Evolutionary conservation across 2,888 invertebrate species (phyloP).

Genomic region (Rotaria socialis): DNA sequence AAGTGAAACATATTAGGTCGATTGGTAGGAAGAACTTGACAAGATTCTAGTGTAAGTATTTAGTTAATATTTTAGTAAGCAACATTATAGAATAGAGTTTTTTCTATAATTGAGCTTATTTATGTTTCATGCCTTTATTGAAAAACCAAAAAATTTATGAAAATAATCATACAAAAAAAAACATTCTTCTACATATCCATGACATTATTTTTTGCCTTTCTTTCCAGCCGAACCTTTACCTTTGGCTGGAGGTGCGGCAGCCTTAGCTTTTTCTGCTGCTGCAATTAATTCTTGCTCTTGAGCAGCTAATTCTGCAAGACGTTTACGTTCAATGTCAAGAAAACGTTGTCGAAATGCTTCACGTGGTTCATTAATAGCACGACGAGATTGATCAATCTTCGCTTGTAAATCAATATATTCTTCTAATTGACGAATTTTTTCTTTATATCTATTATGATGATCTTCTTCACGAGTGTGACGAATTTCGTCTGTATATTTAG

Average conservation of each 20-base stretch:
- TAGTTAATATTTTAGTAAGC: no score
- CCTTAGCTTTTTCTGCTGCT: conserved; percentile 14
- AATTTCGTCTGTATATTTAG: conserved; percentile 53
- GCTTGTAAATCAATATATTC: conserved; percentile 55
- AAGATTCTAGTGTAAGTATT: no score
- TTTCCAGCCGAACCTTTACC: not conserved
- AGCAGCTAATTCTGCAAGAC: conserved; percentile 55
- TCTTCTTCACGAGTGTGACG: conserved; percentile 55
- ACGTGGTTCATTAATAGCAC: conserved; percentile 38
- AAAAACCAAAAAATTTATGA: not conserved
- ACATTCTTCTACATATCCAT: not conserved
- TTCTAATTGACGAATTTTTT: conserved; percentile 56
- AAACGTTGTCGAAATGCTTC: conserved; percentile 57
- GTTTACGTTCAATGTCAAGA: conserved; percentile 55
- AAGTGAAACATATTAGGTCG: no score
- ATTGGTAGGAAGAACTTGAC: no score
- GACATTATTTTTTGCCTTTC: not conserved
- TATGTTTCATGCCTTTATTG: not conserved
- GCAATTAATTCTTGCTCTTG: conserved; percentile 49
- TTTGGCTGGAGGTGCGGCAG: not conserved
- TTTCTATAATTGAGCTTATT: not conserved
- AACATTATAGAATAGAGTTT: not conserved
- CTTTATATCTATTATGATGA: conserved; percentile 52
- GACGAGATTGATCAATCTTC: conserved; percentile 40
- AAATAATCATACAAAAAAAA: conserved; percentile 8